phyloP scores from a whole-genome alignment of 2,797 vertebrate species.

The Microctenopoma steveboyesi region DNA sequence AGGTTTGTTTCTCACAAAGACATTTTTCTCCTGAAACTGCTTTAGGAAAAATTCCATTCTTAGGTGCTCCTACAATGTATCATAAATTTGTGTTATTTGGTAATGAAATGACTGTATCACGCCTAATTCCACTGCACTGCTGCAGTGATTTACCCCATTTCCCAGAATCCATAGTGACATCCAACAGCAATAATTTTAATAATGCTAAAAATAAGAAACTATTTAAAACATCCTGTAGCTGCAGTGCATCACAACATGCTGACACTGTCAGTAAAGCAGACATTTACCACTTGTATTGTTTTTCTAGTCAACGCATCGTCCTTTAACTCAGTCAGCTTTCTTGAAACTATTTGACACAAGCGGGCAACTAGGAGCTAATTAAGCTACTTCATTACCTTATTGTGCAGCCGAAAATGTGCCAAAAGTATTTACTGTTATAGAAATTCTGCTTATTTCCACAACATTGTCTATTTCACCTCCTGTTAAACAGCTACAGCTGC shows the following conservation, averaged over 20 bases:
- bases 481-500: neutral
- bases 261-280: neutral
- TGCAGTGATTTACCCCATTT: conserved; percentile 11
- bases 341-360: conserved; percentile 22
- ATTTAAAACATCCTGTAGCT: neutral
- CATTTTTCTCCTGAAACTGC: conserved; percentile 10
- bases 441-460: no score
- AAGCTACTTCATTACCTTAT: conserved; percentile 15
- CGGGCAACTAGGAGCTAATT: neutral
- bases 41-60: conserved; percentile 9
- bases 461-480: conserved; percentile 1
- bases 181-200: neutral
- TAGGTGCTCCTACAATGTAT: neutral
- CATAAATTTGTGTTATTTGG: conserved; percentile 24
- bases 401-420: conserved; percentile 16
- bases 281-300: neutral
- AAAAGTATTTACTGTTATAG: neutral
- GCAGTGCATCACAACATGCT: conserved; percentile 4
- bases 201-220: neutral
- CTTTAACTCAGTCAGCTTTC: conserved; percentile 12
- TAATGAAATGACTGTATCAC: neutral
- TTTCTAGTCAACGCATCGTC: conserved; percentile 1
- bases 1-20: conserved; percentile 46
- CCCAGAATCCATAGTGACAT: neutral
- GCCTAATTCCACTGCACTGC: neutral